phyloP scores from a whole-genome alignment of 1,140 invertebrate species.

The Bombus balteatus region DNA sequence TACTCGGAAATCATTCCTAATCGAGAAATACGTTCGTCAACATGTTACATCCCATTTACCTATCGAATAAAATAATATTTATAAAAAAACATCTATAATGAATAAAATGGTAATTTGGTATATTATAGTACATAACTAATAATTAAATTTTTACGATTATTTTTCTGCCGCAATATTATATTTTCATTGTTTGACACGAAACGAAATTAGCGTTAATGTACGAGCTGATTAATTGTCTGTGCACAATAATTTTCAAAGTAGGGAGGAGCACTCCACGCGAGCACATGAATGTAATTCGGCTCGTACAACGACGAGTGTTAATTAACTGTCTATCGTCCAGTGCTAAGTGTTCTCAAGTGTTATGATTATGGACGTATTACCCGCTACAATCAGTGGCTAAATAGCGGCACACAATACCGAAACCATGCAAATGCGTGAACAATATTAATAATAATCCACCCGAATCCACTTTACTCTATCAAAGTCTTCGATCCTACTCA shows the following conservation, averaged over 20 bases:
- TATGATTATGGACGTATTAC: slow-evolving; percentile 44
- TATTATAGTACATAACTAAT: too few species aligned
- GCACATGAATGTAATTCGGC: not conserved
- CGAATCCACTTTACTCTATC: not conserved
- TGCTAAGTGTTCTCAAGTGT: slow-evolving; percentile 43
- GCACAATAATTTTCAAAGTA: slow-evolving; percentile 4
- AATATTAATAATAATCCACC: slow-evolving; percentile 40
- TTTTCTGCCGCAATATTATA: too few species aligned
- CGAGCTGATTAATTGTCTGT: not conserved
- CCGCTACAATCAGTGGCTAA: slow-evolving; percentile 20
- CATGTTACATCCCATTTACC: too few species aligned
- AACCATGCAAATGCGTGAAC: not conserved
- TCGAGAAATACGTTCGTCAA: not conserved
- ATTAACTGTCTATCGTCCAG: slow-evolving; percentile 46
- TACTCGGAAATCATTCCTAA: not conserved
- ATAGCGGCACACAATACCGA: slow-evolving; percentile 6
- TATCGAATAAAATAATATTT: not conserved
- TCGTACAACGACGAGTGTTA: slow-evolving; percentile 30
- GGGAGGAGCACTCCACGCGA: not conserved
- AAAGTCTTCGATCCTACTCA: not conserved
- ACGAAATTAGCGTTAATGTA: not conserved
- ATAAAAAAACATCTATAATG: too few species aligned
- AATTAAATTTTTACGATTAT: too few species aligned
- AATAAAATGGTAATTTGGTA: too few species aligned
- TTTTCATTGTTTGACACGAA: not conserved